Conservation (phyloP, 2,113 vertebrate species). For the Propithecus coquereli region DNA sequence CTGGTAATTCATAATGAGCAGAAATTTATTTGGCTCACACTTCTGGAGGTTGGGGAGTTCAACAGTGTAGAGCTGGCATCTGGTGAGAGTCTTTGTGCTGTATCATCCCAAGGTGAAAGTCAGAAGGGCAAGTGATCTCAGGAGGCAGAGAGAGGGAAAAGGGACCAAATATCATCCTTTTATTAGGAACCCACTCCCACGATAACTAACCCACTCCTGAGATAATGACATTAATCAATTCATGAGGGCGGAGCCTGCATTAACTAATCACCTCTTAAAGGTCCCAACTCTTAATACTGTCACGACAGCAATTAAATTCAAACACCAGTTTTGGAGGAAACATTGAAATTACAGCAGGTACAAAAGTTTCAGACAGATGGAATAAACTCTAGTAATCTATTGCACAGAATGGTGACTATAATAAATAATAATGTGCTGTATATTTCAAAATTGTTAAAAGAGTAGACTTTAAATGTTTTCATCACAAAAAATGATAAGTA, state of each 20-base stretch:
- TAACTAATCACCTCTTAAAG: not conserved
- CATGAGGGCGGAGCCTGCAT: not conserved
- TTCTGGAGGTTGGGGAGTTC: not conserved
- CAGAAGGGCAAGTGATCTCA: not conserved
- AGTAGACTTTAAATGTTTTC: not conserved
- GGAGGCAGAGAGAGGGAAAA: not conserved
- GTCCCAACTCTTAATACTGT: not conserved
- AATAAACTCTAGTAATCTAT: not conserved
- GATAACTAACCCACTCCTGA: not conserved
- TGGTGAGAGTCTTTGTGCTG: not conserved
- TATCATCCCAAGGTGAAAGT: not conserved
- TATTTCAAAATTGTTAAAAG: not conserved
- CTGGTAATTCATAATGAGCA: not conserved
- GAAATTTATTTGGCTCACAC: not conserved
- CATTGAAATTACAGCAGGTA: not conserved
- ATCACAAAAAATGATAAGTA: not conserved
- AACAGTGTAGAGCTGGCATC: not conserved
- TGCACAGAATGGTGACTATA: not conserved
- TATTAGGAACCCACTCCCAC: not conserved
- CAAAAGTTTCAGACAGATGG: not conserved
- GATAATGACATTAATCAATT: not conserved
- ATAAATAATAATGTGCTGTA: not conserved
- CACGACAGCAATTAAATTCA: not conserved
- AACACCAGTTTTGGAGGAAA: not conserved
- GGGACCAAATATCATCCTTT: not conserved